These are phyloP conservation scores for Podarcis muralis DNA, from an alignment of 2,113 vertebrate genomes.

Conservation along the genomic window DNA sequence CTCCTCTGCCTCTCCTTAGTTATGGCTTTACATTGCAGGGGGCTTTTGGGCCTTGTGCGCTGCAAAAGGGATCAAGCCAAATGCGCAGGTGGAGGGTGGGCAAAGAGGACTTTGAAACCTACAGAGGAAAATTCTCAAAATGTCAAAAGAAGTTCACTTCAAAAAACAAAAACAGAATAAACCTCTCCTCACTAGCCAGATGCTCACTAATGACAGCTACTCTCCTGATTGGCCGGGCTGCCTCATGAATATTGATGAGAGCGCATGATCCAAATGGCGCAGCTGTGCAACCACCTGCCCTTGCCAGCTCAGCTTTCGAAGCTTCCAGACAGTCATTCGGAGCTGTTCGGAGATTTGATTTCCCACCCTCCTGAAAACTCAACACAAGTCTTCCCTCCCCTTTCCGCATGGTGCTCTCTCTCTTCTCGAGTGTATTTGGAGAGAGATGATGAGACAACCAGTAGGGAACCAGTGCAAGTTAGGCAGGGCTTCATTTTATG, in stretches of 20 bases:
- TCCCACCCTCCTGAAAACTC: conserved; percentile 13
- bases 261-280: conserved; percentile 73
- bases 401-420: not conserved
- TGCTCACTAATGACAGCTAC: conserved; percentile 62
- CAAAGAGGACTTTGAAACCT: conserved; percentile 43
- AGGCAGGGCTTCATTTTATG: not conserved
- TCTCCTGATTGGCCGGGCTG: conserved; percentile 72
- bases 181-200: conserved; percentile 67
- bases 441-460: not conserved
- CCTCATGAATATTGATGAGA: conserved; percentile 73
- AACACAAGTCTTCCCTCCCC: not conserved
- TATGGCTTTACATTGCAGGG: not conserved
- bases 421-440: not conserved
- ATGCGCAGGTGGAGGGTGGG: conserved; percentile 17
- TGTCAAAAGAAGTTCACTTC: conserved; percentile 77
- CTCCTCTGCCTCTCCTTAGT: not conserved
- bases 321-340: conserved; percentile 70
- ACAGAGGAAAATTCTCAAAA: conserved; percentile 65
- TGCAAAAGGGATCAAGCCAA: not conserved
- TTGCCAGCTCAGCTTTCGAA: conserved; percentile 62
- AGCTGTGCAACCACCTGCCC: conserved; percentile 80
- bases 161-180: conserved; percentile 52
- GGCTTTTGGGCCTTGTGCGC: not conserved
- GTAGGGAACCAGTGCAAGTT: not conserved
- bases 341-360: conserved; percentile 45